Conservation (phyloP, 2,888 invertebrate genomes). For the Cerastoderma edule region DNA sequence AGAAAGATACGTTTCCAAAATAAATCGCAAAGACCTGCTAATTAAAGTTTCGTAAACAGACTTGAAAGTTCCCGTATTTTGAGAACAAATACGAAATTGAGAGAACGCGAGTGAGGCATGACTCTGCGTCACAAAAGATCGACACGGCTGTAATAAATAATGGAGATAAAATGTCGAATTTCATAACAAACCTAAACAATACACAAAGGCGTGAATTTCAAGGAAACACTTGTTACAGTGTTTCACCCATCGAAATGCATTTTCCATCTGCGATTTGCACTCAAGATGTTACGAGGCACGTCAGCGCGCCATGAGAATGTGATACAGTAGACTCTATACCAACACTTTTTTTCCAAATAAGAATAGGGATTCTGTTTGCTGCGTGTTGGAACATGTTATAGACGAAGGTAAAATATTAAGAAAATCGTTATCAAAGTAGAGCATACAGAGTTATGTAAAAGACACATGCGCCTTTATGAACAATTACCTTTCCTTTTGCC, state of each 20-base stretch:
- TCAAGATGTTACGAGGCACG: too few species aligned
- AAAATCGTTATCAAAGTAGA: too few species aligned
- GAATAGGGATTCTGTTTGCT: too few species aligned
- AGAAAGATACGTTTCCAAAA: background rate
- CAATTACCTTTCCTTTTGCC: too few species aligned
- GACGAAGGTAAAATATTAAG: too few species aligned
- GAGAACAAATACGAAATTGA: background rate
- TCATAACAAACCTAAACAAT: constrained; percentile 32
- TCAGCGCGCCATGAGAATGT: too few species aligned
- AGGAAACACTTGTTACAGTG: constrained; percentile 33
- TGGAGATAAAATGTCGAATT: constrained; percentile 23
- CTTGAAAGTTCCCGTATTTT: background rate
- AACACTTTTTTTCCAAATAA: too few species aligned
- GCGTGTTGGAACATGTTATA: too few species aligned
- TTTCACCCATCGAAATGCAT: constrained; percentile 31
- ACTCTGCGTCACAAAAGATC: constrained; percentile 3
- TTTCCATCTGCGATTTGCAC: constrained; percentile 34
- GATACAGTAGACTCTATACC: too few species aligned
- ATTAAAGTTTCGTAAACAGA: background rate
- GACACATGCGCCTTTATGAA: too few species aligned
- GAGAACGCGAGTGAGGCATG: constrained; percentile 1
- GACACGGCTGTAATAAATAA: constrained; percentile 12
- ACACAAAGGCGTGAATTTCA: constrained; percentile 21
- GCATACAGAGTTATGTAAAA: too few species aligned
- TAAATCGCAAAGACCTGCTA: background rate